phyloP scores from a whole-genome alignment of 2,888 invertebrate species.

The Allophyes oxyacanthae region DNA sequence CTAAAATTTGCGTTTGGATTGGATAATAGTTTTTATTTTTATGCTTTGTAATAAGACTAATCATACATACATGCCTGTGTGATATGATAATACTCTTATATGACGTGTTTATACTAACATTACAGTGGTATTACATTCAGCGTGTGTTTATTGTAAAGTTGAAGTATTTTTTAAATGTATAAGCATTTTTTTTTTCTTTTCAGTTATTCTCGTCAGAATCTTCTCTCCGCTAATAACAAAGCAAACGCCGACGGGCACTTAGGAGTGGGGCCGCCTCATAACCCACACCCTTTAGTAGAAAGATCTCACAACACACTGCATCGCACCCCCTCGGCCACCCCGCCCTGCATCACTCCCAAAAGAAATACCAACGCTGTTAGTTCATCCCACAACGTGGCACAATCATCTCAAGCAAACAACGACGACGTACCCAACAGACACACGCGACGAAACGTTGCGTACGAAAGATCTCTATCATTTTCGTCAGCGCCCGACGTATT shows the following conservation, averaged over 20 bases:
- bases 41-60: slow-evolving; percentile 48
- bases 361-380: slow-evolving; percentile 74
- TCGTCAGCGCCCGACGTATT: slow-evolving; percentile 89
- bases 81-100: slow-evolving; percentile 30
- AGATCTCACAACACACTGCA: slow-evolving; percentile 88
- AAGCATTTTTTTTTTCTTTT: slow-evolving; percentile 64
- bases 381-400: slow-evolving; percentile 55
- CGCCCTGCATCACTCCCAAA: slow-evolving; percentile 75
- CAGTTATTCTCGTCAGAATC: slow-evolving; percentile 97
- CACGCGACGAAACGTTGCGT: slow-evolving; percentile 72
- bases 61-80: slow-evolving; percentile 31
- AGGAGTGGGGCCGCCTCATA: slow-evolving; percentile 74
- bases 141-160: slow-evolving; percentile 13
- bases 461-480: slow-evolving; percentile 82
- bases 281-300: slow-evolving; percentile 85
- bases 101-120: slow-evolving; percentile 56
- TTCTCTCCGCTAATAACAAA: slow-evolving; percentile 93
- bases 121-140: slow-evolving; percentile 16
- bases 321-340: slow-evolving; percentile 71
- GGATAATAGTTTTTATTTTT: slow-evolving; percentile 21
- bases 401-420: slow-evolving; percentile 56
- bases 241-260: slow-evolving; percentile 91
- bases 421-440: slow-evolving; percentile 61
- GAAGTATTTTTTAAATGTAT: slow-evolving; percentile 4
- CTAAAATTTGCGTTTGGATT: slow-evolving; percentile 48